Evolutionary conservation across 2,113 vertebrate species (phyloP).

Genomic region (Gallinago undulata): DNA sequence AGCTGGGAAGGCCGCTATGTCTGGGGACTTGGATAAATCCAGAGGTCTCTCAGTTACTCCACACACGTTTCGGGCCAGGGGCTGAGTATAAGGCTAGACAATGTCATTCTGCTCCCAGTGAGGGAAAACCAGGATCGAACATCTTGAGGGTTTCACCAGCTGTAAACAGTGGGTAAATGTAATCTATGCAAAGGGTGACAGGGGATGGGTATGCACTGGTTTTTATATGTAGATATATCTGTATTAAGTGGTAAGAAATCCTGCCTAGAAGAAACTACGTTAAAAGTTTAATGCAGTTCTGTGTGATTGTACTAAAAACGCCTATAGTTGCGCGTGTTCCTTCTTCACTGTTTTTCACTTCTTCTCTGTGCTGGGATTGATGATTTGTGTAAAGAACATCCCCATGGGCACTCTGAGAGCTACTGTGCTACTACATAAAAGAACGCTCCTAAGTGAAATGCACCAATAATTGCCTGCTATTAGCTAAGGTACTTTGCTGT

Average conservation of each 20-base stretch:
- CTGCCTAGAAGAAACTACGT: background rate
- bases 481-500: background rate
- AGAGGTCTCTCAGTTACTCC: background rate
- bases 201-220: background rate
- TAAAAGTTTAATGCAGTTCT: background rate
- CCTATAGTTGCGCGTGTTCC: background rate
- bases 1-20: background rate
- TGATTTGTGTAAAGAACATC: background rate
- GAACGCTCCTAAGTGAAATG: rapidly evolving
- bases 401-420: background rate
- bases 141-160: background rate
- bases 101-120: background rate
- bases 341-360: background rate
- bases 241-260: background rate
- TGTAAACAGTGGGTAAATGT: background rate
- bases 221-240: background rate
- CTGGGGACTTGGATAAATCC: background rate
- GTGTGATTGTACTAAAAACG: background rate
- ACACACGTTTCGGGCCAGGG: background rate
- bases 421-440: rapidly evolving
- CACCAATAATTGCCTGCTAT: background rate
- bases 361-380: background rate
- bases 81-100: background rate
- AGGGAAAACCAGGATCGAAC: background rate
- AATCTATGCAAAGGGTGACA: background rate